Evolutionary conservation across 2,888 invertebrate genomes (phyloP).

Genomic region (Lutraria lutraria): DNA sequence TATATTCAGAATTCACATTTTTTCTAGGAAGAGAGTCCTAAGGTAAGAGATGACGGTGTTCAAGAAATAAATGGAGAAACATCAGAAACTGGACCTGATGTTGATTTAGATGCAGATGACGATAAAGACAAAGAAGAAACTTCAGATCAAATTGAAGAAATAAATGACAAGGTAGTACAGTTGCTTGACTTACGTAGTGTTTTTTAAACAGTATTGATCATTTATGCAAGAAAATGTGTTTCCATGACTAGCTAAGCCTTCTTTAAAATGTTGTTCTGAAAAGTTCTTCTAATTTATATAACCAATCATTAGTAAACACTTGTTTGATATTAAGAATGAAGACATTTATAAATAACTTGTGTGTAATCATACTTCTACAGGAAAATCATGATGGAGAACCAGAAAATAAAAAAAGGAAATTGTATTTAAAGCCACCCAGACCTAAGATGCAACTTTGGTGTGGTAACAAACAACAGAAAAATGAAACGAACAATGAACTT

Average conservation of each 20-base stretch:
- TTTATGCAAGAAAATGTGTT: background rate
- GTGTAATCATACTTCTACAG: background rate
- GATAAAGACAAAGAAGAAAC: background rate
- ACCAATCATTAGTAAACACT: too few species aligned
- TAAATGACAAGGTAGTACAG: conserved; percentile 4
- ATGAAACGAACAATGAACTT: background rate
- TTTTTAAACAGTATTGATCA: background rate
- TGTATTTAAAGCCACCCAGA: conserved; percentile 39
- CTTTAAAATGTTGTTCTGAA: too few species aligned
- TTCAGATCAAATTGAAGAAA: conserved; percentile 4
- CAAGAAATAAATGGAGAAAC: background rate
- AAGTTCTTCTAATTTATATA: too few species aligned
- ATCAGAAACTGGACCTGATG: background rate
- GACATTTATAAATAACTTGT: background rate
- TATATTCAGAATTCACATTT: too few species aligned
- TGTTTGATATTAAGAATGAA: background rate
- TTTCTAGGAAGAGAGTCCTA: background rate
- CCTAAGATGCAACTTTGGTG: conserved; percentile 57
- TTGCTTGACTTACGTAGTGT: background rate
- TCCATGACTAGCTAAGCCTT: too few species aligned
- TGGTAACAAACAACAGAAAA: conserved; percentile 23
- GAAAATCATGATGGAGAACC: conserved; percentile 30
- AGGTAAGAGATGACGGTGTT: background rate
- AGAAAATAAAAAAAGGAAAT: conserved; percentile 43
- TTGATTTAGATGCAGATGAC: background rate